Evolutionary conservation across 1,140 invertebrate species (phyloP).

Genomic region (Lucilia sericata): DNA sequence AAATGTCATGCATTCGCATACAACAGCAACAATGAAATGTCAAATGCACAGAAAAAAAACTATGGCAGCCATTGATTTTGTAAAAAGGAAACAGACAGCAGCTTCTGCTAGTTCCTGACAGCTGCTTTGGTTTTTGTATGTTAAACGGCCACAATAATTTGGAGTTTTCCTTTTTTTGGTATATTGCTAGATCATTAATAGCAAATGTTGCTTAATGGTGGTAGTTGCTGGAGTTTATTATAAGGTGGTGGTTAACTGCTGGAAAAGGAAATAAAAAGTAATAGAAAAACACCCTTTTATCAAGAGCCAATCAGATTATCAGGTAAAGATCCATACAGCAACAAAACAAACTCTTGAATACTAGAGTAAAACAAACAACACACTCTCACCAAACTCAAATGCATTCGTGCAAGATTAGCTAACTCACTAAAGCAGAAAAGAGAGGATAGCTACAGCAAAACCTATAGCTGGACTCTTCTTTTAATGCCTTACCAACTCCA

Average conservation of each 20-base stretch:
- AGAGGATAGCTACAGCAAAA: background rate
- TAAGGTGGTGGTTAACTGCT: background rate
- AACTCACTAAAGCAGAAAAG: background rate
- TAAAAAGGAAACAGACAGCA: slow-evolving; percentile 29
- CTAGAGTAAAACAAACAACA: background rate
- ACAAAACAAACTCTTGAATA: background rate
- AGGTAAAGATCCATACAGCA: background rate
- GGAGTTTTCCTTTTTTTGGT: background rate
- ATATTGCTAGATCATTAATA: slow-evolving; percentile 17
- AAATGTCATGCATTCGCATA: slow-evolving; percentile 61
- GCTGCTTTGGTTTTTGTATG: slow-evolving; percentile 35
- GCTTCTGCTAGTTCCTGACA: slow-evolving; percentile 23
- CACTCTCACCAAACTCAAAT: background rate
- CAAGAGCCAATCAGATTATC: background rate
- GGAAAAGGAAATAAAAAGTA: background rate
- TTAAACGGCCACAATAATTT: slow-evolving; percentile 35
- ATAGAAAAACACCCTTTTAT: background rate
- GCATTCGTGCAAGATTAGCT: background rate
- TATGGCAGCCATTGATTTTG: slow-evolving; percentile 16
- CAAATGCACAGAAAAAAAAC: background rate
- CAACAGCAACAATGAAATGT: slow-evolving; percentile 44
- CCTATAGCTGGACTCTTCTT: background rate
- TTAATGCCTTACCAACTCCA: background rate
- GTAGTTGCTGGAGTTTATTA: background rate
- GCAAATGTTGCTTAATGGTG: background rate